Base-by-base conservation (phyloP, 2,113 vertebrate species). In the Strigops habroptila region DNA sequence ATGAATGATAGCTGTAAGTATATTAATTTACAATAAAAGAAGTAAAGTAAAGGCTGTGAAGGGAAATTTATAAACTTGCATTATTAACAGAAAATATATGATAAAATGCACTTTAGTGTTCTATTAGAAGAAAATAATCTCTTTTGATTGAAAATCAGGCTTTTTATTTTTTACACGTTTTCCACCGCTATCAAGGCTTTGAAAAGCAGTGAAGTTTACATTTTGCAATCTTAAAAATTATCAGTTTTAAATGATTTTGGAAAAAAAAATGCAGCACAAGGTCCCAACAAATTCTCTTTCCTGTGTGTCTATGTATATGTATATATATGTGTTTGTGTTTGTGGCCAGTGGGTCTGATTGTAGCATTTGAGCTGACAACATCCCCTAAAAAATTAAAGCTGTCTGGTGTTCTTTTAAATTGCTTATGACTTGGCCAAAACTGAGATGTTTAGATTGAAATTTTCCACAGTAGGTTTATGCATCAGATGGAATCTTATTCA, bases 391-490 rank as follows among this genome's bases (percentile, higher is more conserved):
- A 53, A 18, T 39, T 82, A 60, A 74, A 88, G 64, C 85, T 68
- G 53, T 77, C 67, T 91, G 57, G 41, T 8, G 2, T 62, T 90
- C 49, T 77, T 93, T 88, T 83, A 62, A 83, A 82, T 52, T 85
- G 67, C 63, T 90, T 88, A 67, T 77, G 83, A 87, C 35, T 95
- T 91, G 35, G 77, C 76, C 80, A 78, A 95, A 93, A 60, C 65
- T 22, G 57, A 84, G 81, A 68, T 68, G 52, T 93, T 95, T 92
- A 55, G 46, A 78, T 22, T 46, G 62, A 84, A 91, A 71, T 93
- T 82, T 93, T 89, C 80, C 48, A 51, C 39, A 37, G 80, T 43
- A 77, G 17, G 35, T 92, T 93, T 95, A 88, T 78, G 52, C 39
- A 67, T 82, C 77, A 91, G 48, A 59, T 2, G 3, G 35, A 82